phyloP scores from a whole-genome alignment of 2,113 vertebrate species.

The Hippocampus guttulatus region DNA sequence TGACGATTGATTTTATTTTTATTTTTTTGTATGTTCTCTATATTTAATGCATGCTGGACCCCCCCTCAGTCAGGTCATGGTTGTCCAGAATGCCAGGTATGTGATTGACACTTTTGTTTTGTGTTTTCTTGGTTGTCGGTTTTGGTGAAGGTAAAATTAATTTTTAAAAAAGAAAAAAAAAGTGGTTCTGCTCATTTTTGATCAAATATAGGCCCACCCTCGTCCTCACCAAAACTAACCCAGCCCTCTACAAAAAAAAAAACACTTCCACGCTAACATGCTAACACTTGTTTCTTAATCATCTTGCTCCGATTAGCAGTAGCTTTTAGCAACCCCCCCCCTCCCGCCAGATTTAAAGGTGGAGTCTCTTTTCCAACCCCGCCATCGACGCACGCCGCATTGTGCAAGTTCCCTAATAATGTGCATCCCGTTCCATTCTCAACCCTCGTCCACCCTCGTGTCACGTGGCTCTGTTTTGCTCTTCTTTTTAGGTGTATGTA shows the following conservation, averaged over 20 bases:
- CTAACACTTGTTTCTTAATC: constrained; percentile 5
- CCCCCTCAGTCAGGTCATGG: constrained; percentile 97
- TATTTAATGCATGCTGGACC: constrained; percentile 80
- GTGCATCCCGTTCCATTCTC: constrained; percentile 47
- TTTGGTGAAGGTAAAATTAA: constrained; percentile 33
- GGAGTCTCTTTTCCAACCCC: constrained; percentile 13
- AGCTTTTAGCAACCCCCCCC: neutral
- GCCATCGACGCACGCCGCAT: constrained; percentile 41
- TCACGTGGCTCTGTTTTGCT: constrained; percentile 28
- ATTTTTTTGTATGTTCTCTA: constrained; percentile 72
- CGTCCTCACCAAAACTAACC: constrained; percentile 41
- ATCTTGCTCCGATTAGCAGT: neutral
- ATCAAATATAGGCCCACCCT: constrained; percentile 20
- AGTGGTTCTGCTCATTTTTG: constrained; percentile 25
- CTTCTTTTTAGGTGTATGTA: neutral
- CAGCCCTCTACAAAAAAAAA: constrained; percentile 48
- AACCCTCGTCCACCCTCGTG: constrained; percentile 33
- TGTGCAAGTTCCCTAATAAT: constrained; percentile 42
- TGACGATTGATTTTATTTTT: constrained; percentile 64
- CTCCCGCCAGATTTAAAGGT: neutral
- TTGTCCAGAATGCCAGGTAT: constrained; percentile 99
- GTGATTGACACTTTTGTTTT: constrained; percentile 59
- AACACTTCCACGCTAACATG: constrained; percentile 31
- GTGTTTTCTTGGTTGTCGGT: constrained; percentile 54
- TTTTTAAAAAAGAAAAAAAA: too few species aligned